Base-by-base conservation (phyloP, 2,888 invertebrate species). In the Stenurella melanura region DNA sequence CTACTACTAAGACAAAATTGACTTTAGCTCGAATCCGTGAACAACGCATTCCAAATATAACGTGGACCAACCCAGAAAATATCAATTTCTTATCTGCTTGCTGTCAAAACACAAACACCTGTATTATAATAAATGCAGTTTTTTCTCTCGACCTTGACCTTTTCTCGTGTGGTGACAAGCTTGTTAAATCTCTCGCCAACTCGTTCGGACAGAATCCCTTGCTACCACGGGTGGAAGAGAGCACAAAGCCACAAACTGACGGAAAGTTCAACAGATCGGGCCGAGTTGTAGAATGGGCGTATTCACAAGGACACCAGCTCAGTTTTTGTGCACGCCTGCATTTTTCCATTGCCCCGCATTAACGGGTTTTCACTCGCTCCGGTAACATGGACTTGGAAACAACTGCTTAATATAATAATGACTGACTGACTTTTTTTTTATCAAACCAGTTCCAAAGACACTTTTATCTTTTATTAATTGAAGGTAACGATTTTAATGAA, bases 341-440 rank as follows among this genome's bases (percentile, higher is more conserved):
- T 58, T 58, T 58, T 58, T 58, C 21, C 21, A 19, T 18, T 7
- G 58, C 58, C 58, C 21, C 58, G 58, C 58, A 21, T 58, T 58
- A 58, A 58, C 58, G 58, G 58, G 58, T 19, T 19, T 57, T 58
- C 57, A 18, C 15, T 57, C 19, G 58, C 58, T 58, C 58, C 58
- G 21, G 58, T 58, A 58, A 58, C 19, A 21, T 58, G 58, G 58
- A 58, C 11, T 58, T 21, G 58, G 58, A 58, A 21, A 58, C 57
- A 12, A 56, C 56, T n/a, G 21, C 18, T 58, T 58, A 18, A 11
- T n/a, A 26, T 26, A 4, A 26, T 21, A 58, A 21, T 19, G 58
- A 21, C 0, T n/a, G n/a, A n/a, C 1, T 4, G 11, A 21, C 11
- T 58, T 58, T 58, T 58, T n/a, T 58, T 19, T 21, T 5, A 7